Base-by-base conservation (phyloP, 2,113 vertebrate genomes). In the Pontoporia blainvillei region DNA sequence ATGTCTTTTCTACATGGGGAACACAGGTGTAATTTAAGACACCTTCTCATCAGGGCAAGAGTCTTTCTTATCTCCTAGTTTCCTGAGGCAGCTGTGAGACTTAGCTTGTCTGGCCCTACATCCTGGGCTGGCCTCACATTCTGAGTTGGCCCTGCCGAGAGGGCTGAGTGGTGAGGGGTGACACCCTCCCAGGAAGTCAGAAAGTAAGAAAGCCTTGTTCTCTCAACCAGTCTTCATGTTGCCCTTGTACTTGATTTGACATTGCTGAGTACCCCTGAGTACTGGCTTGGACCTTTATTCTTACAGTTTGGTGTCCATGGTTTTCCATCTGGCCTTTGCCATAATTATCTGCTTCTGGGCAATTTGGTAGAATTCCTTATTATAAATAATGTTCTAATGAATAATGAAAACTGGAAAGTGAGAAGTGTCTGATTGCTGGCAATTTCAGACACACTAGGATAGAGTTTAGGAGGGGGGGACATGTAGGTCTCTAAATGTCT, bases 21-120 rank as follows among this genome's bases (percentile, higher is more conserved):
- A 61, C n/a, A 73, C 39, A 29, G 62, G 21, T 61, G 29, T 29
- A 82, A 84, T 82, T 73, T 85, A 95, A 95, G 15, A 85, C 8
- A 79, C 14, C 3, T 41, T 46, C 18, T 41, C 41, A 76, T 91
- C 10, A 34, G 3, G 29, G 6, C 2, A 72, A 95, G 27, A 61
- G 46, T 64, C 27, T 90, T 57, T 73, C n/a, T 67, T 72, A 49
- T 85, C 72, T 71, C 39, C 59, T 78, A 44, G 44, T 57, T 54
- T 76, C 23, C 67, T 36, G 57, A 93, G 62, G 36, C 31, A 89
- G 6, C 2, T 54, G 2, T 29, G 46, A 92, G 52, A 61, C 27
- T 69, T 86, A 46, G 4, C 2, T 21, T 62, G 6, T 46, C 76
- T 39, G 31, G 3, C 66, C 20, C 79, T 69, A 27, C 23, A 41